Evolutionary conservation across 2,797 vertebrate genomes (phyloP).

Genomic region (Meda fulgida): DNA sequence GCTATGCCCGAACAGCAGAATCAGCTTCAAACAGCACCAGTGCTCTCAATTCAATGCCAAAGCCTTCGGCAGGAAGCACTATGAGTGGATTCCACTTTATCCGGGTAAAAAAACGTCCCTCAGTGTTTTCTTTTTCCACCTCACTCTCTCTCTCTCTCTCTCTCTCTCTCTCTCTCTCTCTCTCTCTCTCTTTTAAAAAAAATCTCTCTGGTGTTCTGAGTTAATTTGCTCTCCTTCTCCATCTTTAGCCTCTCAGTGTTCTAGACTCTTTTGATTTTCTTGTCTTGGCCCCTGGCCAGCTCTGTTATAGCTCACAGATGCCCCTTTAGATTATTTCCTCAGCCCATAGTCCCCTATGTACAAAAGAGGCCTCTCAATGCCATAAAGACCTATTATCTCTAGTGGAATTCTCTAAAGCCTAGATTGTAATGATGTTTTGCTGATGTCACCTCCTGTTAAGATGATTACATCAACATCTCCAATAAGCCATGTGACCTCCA

Average conservation of each 20-base stretch:
- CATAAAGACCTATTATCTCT: conserved; percentile 50
- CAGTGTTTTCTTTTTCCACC: conserved; percentile 17
- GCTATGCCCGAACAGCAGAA: conserved; percentile 83
- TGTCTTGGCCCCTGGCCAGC: conserved; percentile 48
- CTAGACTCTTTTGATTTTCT: conserved; percentile 36
- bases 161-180: background rate
- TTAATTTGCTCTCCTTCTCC: conserved; percentile 11
- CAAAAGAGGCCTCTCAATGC: conserved; percentile 47
- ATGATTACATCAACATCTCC: conserved; percentile 93
- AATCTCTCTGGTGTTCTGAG: background rate
- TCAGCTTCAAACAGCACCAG: conserved; percentile 90
- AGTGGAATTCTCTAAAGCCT: conserved; percentile 39
- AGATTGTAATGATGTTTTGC: conserved; percentile 41
- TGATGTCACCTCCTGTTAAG: conserved; percentile 72
- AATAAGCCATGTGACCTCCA: conserved; percentile 92
- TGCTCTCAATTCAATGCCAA: conserved; percentile 89
- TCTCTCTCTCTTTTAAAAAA: background rate
- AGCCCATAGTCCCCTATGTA: conserved; percentile 31
- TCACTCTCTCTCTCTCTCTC: background rate
- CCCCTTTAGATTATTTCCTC: conserved; percentile 53
- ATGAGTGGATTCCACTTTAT: conserved; percentile 88
- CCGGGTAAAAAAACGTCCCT: conserved; percentile 76
- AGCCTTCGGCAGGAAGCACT: conserved; percentile 84
- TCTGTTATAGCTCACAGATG: conserved; percentile 50
- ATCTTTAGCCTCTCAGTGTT: conserved; percentile 25